Evolutionary conservation across 2,113 vertebrate species (phyloP).

Genomic region (Sylvietta virens): DNA sequence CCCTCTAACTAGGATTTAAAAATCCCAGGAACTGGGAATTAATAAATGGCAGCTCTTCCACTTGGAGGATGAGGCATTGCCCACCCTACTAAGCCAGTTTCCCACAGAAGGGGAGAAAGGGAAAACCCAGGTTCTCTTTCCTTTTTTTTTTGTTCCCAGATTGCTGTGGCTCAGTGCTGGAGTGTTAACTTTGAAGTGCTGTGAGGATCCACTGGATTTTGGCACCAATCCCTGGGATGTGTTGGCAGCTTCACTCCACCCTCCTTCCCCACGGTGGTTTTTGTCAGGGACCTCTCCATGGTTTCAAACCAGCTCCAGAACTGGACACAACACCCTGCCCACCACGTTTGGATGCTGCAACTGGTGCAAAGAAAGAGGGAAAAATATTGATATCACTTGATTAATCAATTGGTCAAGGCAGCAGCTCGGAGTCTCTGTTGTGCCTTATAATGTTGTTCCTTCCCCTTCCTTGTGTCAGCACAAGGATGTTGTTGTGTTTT

Average conservation of each 20-base stretch:
- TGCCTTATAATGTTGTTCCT: background rate
- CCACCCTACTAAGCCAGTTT: background rate
- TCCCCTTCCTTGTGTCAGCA: background rate
- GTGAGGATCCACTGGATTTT: background rate
- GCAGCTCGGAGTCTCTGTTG: background rate
- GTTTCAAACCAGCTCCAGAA: background rate
- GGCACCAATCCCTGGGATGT: background rate
- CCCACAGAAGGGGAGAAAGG: background rate
- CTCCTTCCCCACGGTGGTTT: accelerated
- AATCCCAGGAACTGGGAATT: background rate
- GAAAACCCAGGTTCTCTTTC: background rate
- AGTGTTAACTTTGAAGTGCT: background rate
- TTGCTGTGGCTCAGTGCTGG: background rate
- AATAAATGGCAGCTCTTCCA: background rate
- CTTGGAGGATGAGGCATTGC: accelerated
- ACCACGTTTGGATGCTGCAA: background rate
- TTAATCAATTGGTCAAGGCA: background rate
- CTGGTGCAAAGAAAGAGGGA: background rate
- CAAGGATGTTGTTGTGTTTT: conserved; percentile 11
- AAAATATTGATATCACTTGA: background rate
- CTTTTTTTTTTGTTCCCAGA: background rate
- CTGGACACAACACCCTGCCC: background rate
- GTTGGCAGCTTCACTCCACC: accelerated
- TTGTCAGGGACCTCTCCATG: accelerated
- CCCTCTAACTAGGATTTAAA: background rate